Base-by-base conservation (phyloP, 2,113 vertebrate species). In the Scopus umbretta region DNA sequence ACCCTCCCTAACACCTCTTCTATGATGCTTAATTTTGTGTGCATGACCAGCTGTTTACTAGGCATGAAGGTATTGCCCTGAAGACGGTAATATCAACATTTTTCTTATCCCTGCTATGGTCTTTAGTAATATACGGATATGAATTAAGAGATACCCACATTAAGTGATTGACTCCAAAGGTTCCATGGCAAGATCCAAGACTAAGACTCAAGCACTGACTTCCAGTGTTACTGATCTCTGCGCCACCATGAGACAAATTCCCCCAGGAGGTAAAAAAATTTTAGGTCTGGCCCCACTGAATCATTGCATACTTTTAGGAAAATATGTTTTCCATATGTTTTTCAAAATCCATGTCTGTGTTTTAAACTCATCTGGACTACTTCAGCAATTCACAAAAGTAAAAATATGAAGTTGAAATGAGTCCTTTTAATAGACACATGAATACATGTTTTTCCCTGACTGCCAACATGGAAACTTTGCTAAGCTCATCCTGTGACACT, bases 21-120 rank as follows among this genome's bases (percentile, higher is more conserved):
- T 50, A 16, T 20, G 30, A 10, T 11, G 47, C 12, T 61, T 38
- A 20, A 3, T n/a, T 78, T 49, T 25, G 32, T 55, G 30, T 50
- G 45, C n/a, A 17, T 18, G 67, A 59, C 19, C 43, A 38, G 12
- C 29, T 66, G 16, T 36, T 42, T 6, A 10, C n/a, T 34, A n/a
- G 73, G 78, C 61, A 32, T 5, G 29, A 75, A 34, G 55, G 11
- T 38, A 52, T 14, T 38, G 49, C 34, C 36, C 49, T 16, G 6
- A 42, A 73, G 67, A 43, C 17, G 38, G 13, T 3, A 18, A 16
- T 38, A 38, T 13, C 43, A 22, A 7, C 19, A 22, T 20, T 80
- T 67, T 94, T 74, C 40, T 72, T 10, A 0, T 30, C 9, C 7
- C 14, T 22, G 1, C 20, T 25, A 5, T 0, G 2, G 32, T 32